These are phyloP conservation scores for Centroberyx gerrardi DNA, from an alignment of 2,797 vertebrate genomes.

Conservation along the genomic window DNA sequence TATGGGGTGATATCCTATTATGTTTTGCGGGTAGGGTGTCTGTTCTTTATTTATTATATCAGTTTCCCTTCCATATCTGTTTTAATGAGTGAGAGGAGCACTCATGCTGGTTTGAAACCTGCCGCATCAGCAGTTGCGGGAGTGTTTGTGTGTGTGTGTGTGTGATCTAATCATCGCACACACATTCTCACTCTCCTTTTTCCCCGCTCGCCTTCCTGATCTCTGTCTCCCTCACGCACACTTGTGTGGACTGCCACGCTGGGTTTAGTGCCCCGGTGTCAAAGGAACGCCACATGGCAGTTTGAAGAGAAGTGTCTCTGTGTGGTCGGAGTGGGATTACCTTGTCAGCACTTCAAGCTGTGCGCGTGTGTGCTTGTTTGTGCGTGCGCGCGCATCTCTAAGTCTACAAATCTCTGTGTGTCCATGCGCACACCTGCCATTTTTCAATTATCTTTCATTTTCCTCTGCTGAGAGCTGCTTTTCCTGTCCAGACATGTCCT, in stretches of 20 bases:
- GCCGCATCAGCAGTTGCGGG: conserved; percentile 72
- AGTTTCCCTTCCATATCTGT: conserved; percentile 60
- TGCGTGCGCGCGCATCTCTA: conserved; percentile 41
- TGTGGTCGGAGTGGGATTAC: conserved; percentile 74
- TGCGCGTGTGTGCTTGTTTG: conserved; percentile 33
- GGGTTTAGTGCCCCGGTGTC: conserved; percentile 63
- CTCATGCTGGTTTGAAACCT: conserved; percentile 56
- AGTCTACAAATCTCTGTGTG: conserved; percentile 43
- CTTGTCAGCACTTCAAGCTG: conserved; percentile 79
- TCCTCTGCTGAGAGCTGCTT: conserved; percentile 67
- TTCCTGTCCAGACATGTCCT: conserved; percentile 66
- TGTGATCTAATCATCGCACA: conserved; percentile 60
- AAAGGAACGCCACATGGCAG: conserved; percentile 60
- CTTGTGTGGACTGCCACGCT: conserved; percentile 46
- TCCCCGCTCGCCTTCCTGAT: conserved; percentile 34
- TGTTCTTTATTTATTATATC: conserved; percentile 71
- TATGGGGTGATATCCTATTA: conserved; percentile 78
- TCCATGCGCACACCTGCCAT: conserved; percentile 62
- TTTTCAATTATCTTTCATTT: conserved; percentile 81
- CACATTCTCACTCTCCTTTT: conserved; percentile 1
- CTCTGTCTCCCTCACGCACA: conserved; percentile 21
- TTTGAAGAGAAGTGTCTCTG: conserved; percentile 63
- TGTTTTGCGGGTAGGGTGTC: conserved; percentile 71
- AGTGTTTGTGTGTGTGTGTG: conserved; percentile 33
- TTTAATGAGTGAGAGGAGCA: conserved; percentile 67